Evolutionary conservation across 2,888 invertebrate genomes (phyloP), one percentile per base, ranked within the genome.

Genomic region (Geotrupes spiniger): DNA sequence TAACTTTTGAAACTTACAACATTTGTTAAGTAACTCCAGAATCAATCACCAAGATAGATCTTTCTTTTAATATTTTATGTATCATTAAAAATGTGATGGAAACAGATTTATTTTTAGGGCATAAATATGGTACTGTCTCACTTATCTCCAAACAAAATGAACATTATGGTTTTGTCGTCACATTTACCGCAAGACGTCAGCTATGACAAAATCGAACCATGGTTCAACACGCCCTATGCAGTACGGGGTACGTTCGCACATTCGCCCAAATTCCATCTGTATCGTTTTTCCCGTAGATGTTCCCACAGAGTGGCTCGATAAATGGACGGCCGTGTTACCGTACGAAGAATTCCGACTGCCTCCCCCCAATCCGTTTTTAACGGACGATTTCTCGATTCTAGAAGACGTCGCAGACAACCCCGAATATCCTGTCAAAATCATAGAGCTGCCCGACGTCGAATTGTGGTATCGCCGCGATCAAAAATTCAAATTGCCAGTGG

Each of bases 391-490:
- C 63, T 73, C 71, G 8, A 65, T 88, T 17, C 67, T 84, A 2
- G 68, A 78, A 0, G 69, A 78, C 0, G 68, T 76, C 0, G 52
- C 58, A 5, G 56, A 60, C 37, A 49, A 63, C 65, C 2, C 70
- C 0, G 66, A 68, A 28, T 77, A 78, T 59, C 88, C 89, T 1
- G 69, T 71, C 26, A 80, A 81, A 64, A 73, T 88, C 29, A 60
- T 79, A 6, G 69, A 76, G 31, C 77, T 77, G n/a, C 68, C 76
- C 9, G 62, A 76, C 11, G 71, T 78, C 36, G 89, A 91, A 69
- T 67, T 93, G 39, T 94, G 91, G 91, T 90, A 87, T 72, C 85
- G 87, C 58, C 84, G 85, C 15, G 94, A 94, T 70, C 81, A 83
- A 57, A 89, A 87, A 68, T 94, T 92, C 69, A 77, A 83, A 28